A percentile compares a stretch with the other conserved stretches of the same genome.
Evolutionary conservation across 2,888 invertebrate genomes (phyloP).

Genomic region (Piscicola geometra): DNA sequence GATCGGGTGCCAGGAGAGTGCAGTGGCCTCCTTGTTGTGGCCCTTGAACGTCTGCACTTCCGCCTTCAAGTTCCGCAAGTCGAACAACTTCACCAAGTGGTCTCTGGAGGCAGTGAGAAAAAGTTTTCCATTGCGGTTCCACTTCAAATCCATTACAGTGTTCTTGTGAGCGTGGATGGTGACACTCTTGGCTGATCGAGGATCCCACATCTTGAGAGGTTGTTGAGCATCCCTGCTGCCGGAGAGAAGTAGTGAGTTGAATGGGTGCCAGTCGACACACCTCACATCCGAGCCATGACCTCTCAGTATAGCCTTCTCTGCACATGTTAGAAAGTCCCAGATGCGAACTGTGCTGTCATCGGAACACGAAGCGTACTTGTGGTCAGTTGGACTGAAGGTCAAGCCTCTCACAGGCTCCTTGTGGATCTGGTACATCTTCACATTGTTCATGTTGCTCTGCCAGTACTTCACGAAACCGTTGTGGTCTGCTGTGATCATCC

Average conservation of each 20-base stretch:
- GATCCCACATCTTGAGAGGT: conserved; percentile 98
- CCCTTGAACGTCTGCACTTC: conserved; percentile 96
- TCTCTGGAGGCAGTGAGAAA: conserved; percentile 94
- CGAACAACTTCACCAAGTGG: conserved; percentile 93
- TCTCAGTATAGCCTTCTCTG: conserved; percentile 81
- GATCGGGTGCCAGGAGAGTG: conserved; percentile 88
- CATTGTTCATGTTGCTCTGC: conserved; percentile 99
- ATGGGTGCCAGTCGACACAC: conserved; percentile 99
- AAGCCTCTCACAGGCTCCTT: conserved; percentile 98
- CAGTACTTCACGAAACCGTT: conserved; percentile 98
- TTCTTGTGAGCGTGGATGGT: conserved; percentile 98
- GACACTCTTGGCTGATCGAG: conserved; percentile 86
- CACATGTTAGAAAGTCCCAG: conserved; percentile 90
- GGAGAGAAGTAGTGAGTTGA: conserved; percentile 90
- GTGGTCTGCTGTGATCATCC: conserved; percentile 99
- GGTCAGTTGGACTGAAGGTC: conserved; percentile 98
- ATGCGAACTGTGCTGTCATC: conserved; percentile 97
- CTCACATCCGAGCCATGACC: conserved; percentile 97
- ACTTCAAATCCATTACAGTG: conserved; percentile 97
- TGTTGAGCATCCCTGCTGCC: conserved; percentile 99
- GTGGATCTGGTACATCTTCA: conserved; percentile 99
- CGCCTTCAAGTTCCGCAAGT: conserved; percentile 86
- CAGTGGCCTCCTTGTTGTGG: conserved; percentile 92
- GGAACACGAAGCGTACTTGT: conserved; percentile 97
- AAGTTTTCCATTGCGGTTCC: conserved; percentile 99